Conservation (phyloP, 2,888 invertebrate genomes). For the Cephus pulcher region DNA sequence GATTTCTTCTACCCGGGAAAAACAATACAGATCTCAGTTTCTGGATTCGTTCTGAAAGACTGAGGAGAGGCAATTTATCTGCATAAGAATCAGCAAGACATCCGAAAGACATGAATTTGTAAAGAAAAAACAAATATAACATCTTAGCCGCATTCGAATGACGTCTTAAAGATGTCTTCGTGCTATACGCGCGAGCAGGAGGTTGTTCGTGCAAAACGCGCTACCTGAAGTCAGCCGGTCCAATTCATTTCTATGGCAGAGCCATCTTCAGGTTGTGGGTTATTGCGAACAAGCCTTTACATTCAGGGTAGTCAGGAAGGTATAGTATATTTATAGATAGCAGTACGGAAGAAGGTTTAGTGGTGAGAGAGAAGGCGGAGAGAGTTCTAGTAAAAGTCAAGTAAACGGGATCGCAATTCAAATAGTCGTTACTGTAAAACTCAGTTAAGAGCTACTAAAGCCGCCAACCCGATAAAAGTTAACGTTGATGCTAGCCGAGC, state of each 20-base stretch:
- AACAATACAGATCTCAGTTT: no score
- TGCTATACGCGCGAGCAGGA: no score
- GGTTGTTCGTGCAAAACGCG: no score
- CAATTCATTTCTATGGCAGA: no score
- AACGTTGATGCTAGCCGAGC: conserved; percentile 22
- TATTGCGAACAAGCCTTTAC: neutral
- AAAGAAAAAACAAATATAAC: no score
- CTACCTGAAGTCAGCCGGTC: no score
- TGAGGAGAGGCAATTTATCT: neutral
- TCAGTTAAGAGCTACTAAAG: conserved; percentile 30
- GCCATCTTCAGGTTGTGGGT: no score
- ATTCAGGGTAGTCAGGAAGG: neutral
- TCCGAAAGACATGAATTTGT: no score
- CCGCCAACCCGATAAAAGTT: conserved; percentile 38
- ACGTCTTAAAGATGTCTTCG: no score
- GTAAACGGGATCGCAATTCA: conserved; percentile 34
- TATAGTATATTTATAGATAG: neutral
- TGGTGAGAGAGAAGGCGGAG: neutral
- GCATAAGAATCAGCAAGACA: neutral
- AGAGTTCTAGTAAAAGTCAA: conserved; percentile 19
- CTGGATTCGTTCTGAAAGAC: conserved; percentile 9
- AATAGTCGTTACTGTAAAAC: conserved; percentile 31
- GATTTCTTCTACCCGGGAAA: no score
- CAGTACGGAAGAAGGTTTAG: neutral
- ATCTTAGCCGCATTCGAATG: no score